Conservation (phyloP, 2,113 vertebrate genomes). For the Phaethornis superciliosus region DNA sequence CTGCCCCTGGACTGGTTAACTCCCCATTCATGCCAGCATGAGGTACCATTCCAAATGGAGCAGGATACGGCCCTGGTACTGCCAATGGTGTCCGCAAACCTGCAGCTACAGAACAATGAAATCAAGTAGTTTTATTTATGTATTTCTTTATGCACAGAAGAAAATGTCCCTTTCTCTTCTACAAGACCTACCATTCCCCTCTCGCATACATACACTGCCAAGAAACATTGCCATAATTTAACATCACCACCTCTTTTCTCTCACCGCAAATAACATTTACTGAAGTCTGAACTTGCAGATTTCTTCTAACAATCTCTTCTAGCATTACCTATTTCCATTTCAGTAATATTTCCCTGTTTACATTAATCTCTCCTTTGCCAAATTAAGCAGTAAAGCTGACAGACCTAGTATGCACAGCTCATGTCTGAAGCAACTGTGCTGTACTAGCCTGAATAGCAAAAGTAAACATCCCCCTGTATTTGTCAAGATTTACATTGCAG, state of each 20-base stretch:
- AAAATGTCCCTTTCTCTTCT: background rate
- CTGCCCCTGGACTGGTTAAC: conserved; percentile 88
- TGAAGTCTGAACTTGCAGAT: background rate
- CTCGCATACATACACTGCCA: background rate
- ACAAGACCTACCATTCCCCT: background rate
- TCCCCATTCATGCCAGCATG: conserved; percentile 92
- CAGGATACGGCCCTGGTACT: conserved; percentile 89
- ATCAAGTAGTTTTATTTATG: background rate
- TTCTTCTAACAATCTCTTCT: background rate
- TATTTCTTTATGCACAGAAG: background rate
- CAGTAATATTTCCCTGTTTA: conserved; percentile 23
- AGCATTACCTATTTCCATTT: conserved; percentile 23
- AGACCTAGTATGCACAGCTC: conserved; percentile 39
- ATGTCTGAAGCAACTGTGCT: conserved; percentile 26
- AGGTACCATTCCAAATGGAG: conserved; percentile 92
- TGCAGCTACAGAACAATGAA: conserved; percentile 76
- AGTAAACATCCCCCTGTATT: background rate
- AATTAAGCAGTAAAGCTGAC: conserved; percentile 45
- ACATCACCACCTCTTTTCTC: background rate
- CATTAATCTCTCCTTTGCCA: conserved; percentile 40
- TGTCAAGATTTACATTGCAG: conserved; percentile 9
- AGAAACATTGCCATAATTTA: background rate
- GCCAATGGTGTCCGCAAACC: conserved; percentile 90
- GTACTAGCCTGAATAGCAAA: conserved; percentile 20
- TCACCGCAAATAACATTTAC: background rate